phyloP scores from a whole-genome alignment of 2,888 invertebrate genomes.

The Antheraea assamensis region DNA sequence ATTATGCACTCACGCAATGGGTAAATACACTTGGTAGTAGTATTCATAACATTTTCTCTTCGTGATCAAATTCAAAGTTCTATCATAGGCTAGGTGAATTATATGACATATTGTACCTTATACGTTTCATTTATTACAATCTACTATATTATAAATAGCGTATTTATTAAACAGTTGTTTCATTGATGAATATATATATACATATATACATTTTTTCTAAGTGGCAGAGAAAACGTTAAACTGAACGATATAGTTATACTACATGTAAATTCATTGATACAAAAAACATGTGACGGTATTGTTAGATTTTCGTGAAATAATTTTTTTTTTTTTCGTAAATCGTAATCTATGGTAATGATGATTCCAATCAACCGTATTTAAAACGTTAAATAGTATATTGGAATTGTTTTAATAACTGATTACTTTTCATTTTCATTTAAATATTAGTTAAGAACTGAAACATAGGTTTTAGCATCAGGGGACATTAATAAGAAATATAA shows the following conservation, averaged over 20 bases:
- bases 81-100: slow-evolving; percentile 81
- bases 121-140: slow-evolving; percentile 57
- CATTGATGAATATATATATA: slow-evolving; percentile 33
- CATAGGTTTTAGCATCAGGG: no score
- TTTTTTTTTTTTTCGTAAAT: background rate
- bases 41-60: slow-evolving; percentile 81
- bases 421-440: no score
- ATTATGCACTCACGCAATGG: slow-evolving; percentile 74
- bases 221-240: slow-evolving; percentile 41
- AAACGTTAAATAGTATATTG: no score
- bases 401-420: no score
- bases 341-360: no score
- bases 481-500: background rate
- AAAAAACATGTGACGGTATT: background rate
- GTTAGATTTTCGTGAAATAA: background rate
- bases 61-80: slow-evolving; percentile 80
- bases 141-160: slow-evolving; percentile 43
- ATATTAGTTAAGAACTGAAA: no score
- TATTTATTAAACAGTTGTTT: slow-evolving; percentile 39
- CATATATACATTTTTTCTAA: slow-evolving; percentile 33
- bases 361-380: no score
- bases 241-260: slow-evolving; percentile 29
- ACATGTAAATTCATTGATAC: slow-evolving; percentile 3
- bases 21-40: slow-evolving; percentile 77
- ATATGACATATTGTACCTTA: slow-evolving; percentile 66